Percentiles rank a stretch among this genome's conserved stretches.
phyloP scores from a whole-genome alignment of 2,113 vertebrate genomes.

The Arvicanthis niloticus region DNA sequence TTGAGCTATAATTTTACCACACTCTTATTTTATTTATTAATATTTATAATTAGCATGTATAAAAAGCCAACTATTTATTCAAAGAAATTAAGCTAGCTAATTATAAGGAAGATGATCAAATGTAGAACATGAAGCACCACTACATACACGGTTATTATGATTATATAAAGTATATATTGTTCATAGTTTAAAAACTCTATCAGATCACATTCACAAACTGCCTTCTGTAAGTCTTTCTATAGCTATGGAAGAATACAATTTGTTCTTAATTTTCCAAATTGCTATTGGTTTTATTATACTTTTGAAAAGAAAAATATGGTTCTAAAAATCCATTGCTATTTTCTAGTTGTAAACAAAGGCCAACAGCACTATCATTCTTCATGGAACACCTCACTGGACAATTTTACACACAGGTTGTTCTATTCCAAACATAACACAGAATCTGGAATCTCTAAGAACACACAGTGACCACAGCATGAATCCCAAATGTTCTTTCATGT shows the following conservation, averaged over 20 bases:
- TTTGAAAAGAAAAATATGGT: conserved; percentile 1
- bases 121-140: neutral
- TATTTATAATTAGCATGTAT: neutral
- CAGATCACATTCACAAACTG: neutral
- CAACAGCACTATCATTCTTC: neutral
- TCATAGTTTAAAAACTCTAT: neutral
- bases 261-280: neutral
- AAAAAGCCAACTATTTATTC: neutral
- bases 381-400: neutral
- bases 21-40: neutral
- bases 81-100: neutral
- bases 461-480: neutral
- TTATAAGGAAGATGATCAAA: neutral
- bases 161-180: neutral
- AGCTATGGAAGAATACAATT: neutral
- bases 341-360: neutral
- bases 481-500: neutral
- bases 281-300: neutral
- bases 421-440: neutral
- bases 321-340: neutral
- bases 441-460: neutral
- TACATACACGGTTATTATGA: neutral
- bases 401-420: neutral
- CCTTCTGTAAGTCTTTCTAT: neutral
- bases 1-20: neutral